Percentiles rank a stretch among this genome's conserved stretches.
Evolutionary conservation across 2,797 vertebrate species (phyloP).

Genomic region (Orestias chungarensis): DNA sequence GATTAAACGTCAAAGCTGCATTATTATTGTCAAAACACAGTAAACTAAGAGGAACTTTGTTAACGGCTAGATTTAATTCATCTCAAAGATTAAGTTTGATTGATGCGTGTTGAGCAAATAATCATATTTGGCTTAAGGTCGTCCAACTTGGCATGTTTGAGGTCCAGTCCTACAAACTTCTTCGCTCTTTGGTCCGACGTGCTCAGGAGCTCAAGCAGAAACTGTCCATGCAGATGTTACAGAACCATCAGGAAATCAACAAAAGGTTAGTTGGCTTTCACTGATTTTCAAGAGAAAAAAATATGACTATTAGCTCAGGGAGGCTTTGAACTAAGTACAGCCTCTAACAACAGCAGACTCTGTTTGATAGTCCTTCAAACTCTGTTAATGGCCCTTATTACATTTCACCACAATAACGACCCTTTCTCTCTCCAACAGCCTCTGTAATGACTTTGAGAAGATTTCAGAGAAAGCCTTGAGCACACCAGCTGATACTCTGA

Average conservation of each 20-base stretch:
- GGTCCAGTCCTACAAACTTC: conserved; percentile 84
- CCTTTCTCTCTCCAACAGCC: conserved; percentile 68
- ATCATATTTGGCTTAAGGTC: conserved; percentile 68
- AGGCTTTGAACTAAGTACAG: neutral
- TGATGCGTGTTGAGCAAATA: conserved; percentile 4
- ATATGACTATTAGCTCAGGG: no score
- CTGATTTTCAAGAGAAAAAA: neutral
- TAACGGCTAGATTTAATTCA: neutral
- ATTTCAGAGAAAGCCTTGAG: conserved; percentile 86
- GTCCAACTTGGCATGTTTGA: conserved; percentile 88
- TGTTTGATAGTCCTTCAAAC: neutral
- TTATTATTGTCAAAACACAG: neutral
- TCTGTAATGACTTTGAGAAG: conserved; percentile 87
- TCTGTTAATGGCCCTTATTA: conserved; percentile 1
- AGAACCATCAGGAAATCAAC: conserved; percentile 81
- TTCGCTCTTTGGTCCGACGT: conserved; percentile 78
- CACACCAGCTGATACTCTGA: conserved; percentile 84
- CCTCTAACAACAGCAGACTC: no score
- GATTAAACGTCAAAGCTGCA: neutral
- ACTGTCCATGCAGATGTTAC: conserved; percentile 80
- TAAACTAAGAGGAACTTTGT: no score
- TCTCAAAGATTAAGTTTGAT: neutral
- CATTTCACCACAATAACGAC: conserved; percentile 11
- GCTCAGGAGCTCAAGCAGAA: conserved; percentile 81
- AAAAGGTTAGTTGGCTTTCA: conserved; percentile 60